Evolutionary conservation across 2,113 vertebrate species (phyloP).

Genomic region (Urocynchramus pylzowi): DNA sequence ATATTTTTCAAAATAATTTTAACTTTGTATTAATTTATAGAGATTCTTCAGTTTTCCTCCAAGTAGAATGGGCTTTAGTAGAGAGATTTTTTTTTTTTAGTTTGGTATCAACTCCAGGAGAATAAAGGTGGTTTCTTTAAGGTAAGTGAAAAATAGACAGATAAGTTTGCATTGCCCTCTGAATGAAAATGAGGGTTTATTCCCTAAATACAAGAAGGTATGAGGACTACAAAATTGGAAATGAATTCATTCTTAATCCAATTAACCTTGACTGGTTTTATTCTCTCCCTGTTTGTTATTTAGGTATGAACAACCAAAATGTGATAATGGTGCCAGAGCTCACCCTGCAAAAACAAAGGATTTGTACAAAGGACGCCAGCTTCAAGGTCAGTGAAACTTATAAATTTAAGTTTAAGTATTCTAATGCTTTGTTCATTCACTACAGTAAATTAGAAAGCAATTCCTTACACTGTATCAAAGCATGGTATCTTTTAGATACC

Average conservation of each 20-base stretch:
- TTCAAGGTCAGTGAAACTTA: constrained; percentile 82
- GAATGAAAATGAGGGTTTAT: background rate
- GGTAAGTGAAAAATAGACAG: background rate
- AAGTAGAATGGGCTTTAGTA: background rate
- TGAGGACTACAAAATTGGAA: background rate
- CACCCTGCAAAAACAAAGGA: constrained; percentile 88
- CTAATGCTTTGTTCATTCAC: background rate
- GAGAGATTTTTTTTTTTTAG: background rate
- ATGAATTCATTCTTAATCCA: background rate
- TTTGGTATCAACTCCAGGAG: background rate
- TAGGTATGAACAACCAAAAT: constrained; percentile 96
- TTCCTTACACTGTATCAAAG: background rate
- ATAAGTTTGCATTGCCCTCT: background rate
- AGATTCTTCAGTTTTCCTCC: background rate
- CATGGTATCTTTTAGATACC: background rate
- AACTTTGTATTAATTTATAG: background rate
- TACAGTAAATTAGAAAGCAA: background rate
- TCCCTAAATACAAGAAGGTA: background rate
- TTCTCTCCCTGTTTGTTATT: background rate
- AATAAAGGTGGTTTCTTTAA: background rate
- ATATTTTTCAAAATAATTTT: background rate
- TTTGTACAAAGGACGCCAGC: constrained; percentile 85
- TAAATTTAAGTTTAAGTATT: background rate
- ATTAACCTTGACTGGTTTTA: background rate
- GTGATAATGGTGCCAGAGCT: constrained; percentile 88